Conservation (phyloP, 2,113 vertebrate genomes). For the Microcebus jonahi region DNA sequence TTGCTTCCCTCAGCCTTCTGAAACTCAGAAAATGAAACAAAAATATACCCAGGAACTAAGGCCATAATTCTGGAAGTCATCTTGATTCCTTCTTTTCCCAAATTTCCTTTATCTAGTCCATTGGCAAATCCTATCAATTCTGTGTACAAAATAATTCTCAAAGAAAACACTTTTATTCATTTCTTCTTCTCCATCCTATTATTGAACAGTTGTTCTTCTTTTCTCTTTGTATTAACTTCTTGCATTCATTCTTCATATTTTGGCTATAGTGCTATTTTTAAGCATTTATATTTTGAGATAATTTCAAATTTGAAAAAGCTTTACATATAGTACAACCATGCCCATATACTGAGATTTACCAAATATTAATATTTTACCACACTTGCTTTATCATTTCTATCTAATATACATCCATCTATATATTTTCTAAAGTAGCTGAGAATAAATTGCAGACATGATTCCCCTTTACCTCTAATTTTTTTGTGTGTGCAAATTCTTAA, state of each 20-base stretch:
- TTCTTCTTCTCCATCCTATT: not conserved
- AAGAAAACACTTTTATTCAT: not conserved
- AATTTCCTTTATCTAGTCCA: not conserved
- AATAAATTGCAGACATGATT: not conserved
- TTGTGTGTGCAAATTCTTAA: not conserved
- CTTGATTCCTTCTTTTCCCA: not conserved
- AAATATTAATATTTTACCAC: not conserved
- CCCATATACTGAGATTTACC: not conserved
- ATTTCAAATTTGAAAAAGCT: not conserved
- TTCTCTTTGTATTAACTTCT: not conserved
- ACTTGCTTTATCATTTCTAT: not conserved
- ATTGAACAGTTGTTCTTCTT: not conserved
- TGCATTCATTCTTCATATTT: not conserved
- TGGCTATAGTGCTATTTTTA: not conserved
- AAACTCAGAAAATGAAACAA: not conserved
- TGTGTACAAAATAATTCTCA: not conserved
- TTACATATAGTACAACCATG: not conserved
- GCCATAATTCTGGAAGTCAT: not conserved
- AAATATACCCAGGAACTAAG: not conserved
- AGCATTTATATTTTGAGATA: slow-evolving; percentile 10
- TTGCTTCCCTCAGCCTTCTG: not conserved
- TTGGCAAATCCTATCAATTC: not conserved
- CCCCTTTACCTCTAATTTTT: not conserved
- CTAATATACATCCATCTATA: not conserved
- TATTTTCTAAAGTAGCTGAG: slow-evolving; percentile 13